Base-by-base conservation (phyloP, 1,140 invertebrate species). In the Stenopsyche tienmushanensis region DNA sequence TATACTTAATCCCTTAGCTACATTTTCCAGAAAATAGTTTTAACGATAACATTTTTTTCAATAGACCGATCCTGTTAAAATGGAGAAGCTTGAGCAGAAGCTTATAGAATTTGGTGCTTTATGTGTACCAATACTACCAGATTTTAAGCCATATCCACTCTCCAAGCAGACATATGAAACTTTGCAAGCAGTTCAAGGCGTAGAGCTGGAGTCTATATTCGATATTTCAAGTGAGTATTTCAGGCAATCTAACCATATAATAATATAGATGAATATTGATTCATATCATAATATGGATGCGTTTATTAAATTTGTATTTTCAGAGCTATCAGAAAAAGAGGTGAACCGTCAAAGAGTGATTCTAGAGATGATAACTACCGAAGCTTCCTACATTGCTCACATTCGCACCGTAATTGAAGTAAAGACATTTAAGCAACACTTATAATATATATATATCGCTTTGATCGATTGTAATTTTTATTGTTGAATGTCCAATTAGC, bases 311-410 rank as follows among this genome's bases (percentile, higher is more conserved):
- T n/a, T n/a, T n/a, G n/a, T n/a, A n/a, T n/a, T n/a, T n/a, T n/a
- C n/a, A n/a, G n/a, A n/a, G n/a, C n/a, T n/a, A n/a, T n/a, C n/a
- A n/a, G 17, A 29, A 29, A 49, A 55, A 26, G 64, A 70, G 44
- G 2, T 53, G 15, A 34, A 49, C 5, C 26, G 64, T 17, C 67
- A 70, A 29, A 15, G 67, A 0, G 49, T 66, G 0, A 63, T 70
- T 15, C 53, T 66, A 20, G 67, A 70, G 20, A 13, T 70, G 21
- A 39, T 70, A n/a, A 53, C 53, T 0, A 70, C 64, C 9, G 67
- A 70, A 24, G 67, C 67, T 1, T 34, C 52, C 0, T 70, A 63
- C 26, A 70, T 70, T 2, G 23, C 23, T 5, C 59, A 70, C 21
- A 63, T 70, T 2, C 41, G 55, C 5, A 70, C 67, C 0, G 23